Conservation (phyloP, 2,113 vertebrate species). For the Macrotus californicus region DNA sequence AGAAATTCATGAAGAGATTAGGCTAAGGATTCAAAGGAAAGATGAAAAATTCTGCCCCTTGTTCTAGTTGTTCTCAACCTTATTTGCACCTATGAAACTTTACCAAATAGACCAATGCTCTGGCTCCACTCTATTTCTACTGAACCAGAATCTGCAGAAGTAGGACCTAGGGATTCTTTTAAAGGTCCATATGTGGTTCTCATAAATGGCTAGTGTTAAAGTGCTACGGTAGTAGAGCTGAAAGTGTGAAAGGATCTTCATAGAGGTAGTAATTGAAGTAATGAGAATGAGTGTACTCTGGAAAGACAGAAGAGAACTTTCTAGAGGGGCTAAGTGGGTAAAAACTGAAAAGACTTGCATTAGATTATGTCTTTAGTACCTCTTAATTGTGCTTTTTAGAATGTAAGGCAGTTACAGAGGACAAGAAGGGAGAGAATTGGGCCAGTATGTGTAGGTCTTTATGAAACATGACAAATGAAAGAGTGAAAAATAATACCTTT, state of each 20-base stretch:
- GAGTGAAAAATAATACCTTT: not conserved
- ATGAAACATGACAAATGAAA: not conserved
- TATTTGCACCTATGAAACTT: not conserved
- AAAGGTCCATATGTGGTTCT: not conserved
- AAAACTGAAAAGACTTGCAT: not conserved
- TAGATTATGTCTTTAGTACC: not conserved
- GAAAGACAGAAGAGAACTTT: not conserved
- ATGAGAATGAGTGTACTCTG: not conserved
- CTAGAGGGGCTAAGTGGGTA: not conserved
- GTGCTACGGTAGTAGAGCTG: not conserved
- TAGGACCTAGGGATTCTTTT: not conserved
- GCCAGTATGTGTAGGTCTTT: not conserved
- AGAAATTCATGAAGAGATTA: not conserved
- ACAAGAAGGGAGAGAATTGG: not conserved
- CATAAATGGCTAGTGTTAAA: not conserved
- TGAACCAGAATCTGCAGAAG: not conserved
- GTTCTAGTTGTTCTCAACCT: not conserved
- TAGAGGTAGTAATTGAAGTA: not conserved
- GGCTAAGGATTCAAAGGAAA: not conserved
- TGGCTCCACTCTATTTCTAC: not conserved
- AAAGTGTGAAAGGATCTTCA: conserved; percentile 2
- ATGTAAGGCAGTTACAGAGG: not conserved
- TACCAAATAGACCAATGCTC: not conserved
- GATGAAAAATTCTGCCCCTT: not conserved
- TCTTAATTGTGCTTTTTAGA: not conserved